A percentile compares a stretch with the other conserved stretches of the same genome.
Evolutionary conservation across 2,888 invertebrate genomes (phyloP).

Genomic region (Globia sparganii): DNA sequence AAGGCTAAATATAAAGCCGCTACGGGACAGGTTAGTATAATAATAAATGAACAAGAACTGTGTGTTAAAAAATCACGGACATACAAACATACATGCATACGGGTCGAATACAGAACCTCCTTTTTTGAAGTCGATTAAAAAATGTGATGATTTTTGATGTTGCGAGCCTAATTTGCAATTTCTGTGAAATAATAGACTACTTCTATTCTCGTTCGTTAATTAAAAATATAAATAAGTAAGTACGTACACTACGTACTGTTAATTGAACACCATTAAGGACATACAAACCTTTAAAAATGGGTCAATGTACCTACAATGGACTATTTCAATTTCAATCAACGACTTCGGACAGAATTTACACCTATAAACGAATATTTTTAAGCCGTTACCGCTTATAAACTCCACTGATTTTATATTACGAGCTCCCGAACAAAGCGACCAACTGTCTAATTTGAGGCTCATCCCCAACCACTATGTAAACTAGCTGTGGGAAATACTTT

Average conservation of each 20-base stretch:
- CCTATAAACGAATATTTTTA: neutral
- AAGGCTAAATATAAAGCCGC: slow-evolving; percentile 93
- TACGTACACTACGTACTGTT: neutral
- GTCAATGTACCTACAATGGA: too few species aligned
- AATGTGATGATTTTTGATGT: too few species aligned
- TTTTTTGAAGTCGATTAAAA: too few species aligned
- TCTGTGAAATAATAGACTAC: neutral
- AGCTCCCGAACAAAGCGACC: neutral
- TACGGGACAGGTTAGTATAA: slow-evolving; percentile 54
- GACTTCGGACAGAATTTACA: neutral
- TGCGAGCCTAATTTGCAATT: neutral
- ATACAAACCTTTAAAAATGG: too few species aligned
- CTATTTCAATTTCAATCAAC: neutral
- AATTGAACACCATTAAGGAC: neutral
- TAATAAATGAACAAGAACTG: neutral
- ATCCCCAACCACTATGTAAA: neutral
- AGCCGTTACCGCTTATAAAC: neutral
- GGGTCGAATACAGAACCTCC: too few species aligned
- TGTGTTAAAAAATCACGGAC: too few species aligned
- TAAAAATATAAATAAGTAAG: neutral
- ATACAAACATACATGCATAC: too few species aligned
- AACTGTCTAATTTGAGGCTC: neutral
- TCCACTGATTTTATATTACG: neutral
- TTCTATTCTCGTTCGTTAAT: neutral
- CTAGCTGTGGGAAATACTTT: neutral